These are phyloP conservation scores for Kryptolebias ocellatus DNA, from an alignment of 2,797 vertebrate species.

Conservation along the genomic window DNA sequence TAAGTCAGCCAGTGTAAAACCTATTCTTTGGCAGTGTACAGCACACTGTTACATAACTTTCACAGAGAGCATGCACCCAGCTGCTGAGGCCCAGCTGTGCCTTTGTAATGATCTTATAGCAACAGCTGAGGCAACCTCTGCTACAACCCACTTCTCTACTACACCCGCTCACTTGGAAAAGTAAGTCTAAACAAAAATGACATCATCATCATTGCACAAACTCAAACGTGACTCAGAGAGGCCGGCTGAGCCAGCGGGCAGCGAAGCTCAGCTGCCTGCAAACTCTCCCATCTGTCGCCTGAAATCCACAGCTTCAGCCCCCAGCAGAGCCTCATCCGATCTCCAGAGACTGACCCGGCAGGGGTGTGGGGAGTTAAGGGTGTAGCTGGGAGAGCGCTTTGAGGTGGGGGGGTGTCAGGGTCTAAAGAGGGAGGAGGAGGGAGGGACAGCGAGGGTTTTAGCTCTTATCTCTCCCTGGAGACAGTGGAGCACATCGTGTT, in stretches of 20 bases:
- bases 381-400: slow-evolving; percentile 7
- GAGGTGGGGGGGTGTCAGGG: not conserved
- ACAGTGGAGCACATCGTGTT: slow-evolving; percentile 46
- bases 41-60: slow-evolving; percentile 15
- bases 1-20: not conserved
- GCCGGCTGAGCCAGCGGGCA: slow-evolving; percentile 18
- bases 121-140: slow-evolving; percentile 34
- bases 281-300: slow-evolving; percentile 61
- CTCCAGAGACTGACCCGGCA: slow-evolving; percentile 32
- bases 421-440: not conserved
- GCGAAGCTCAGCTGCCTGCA: slow-evolving; percentile 46
- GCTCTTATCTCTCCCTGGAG: slow-evolving; percentile 50
- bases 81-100: slow-evolving; percentile 28
- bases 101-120: slow-evolving; percentile 43
- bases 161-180: slow-evolving; percentile 19
- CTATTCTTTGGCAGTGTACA: not conserved
- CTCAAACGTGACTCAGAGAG: slow-evolving; percentile 58
- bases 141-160: slow-evolving; percentile 11
- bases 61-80: slow-evolving; percentile 14
- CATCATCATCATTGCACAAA: slow-evolving; percentile 30
- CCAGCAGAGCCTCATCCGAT: slow-evolving; percentile 28
- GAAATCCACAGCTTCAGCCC: slow-evolving; percentile 36
- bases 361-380: slow-evolving; percentile 15
- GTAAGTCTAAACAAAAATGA: slow-evolving; percentile 54
- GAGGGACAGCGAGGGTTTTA: not conserved